Base-by-base conservation (phyloP, 2,888 invertebrate genomes). In the Polydrusus pterygomalis region DNA sequence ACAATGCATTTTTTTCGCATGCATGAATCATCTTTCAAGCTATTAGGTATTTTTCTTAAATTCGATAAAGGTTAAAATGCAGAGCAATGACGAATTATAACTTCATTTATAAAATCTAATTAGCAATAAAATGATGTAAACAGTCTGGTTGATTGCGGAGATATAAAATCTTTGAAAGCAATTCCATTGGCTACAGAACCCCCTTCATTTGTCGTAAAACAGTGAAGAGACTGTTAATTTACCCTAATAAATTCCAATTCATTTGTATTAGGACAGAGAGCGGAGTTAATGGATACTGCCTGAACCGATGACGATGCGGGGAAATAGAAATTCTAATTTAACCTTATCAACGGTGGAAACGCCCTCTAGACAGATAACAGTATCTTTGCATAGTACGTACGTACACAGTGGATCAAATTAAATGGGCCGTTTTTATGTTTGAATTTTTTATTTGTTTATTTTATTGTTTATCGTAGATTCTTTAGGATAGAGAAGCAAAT, bases 191-290 rank as follows among this genome's bases (percentile, higher is more conserved):
- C 47, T 47, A 47, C 49, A 47, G 25, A 64, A 25, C n/a, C 49
- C 49, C 64, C 64, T 49, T 64, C 49, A 30, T 25, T 25, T 49
- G 70, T 70, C 70, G 70, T 70, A 70, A 70, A 70, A 60, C 60
- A 68, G 20, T 70, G 60, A 70, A 70, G 70, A 70, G 70, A 70
- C 70, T 70, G 70, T 70, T 70, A 70, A 70, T 70, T 70, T 60
- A 30, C 43, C 70, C 60, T 70, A 70, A 70, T 70, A 70, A 70
- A 70, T 70, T 70, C 70, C 58, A 70, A 60, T 60, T 70, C 70
- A 70, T 70, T 70, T 70, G 70, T 70, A 70, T 60, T 58, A 70
- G 60, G 60, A 60, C 60, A 47, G 70, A 40, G 47, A 47, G 60
- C 47, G 40, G 70, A 58, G 60, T 70, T 70, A 70, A 70, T 70